These are phyloP conservation scores for Hofmannophila pseudospretella DNA, from an alignment of 2,888 invertebrate genomes.

Conservation along the genomic window DNA sequence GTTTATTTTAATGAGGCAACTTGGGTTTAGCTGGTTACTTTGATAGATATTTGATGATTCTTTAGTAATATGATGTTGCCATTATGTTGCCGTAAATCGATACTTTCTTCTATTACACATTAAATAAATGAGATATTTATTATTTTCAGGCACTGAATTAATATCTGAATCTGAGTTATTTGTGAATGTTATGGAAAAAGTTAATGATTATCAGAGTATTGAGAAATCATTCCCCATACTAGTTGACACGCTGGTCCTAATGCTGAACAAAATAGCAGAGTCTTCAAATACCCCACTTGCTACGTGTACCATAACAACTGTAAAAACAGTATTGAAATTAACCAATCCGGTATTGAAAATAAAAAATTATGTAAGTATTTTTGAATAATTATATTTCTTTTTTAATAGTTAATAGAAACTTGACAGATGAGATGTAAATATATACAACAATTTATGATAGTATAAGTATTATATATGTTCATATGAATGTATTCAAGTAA, in stretches of 20 bases:
- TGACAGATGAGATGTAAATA: too few relatives aligned
- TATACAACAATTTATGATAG: too few relatives aligned
- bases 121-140: constrained; percentile 2
- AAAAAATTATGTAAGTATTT: constrained; percentile 24
- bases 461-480: too few relatives aligned
- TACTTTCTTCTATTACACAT: too few relatives aligned
- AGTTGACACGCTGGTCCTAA: constrained; percentile 27
- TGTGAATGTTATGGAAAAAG: constrained; percentile 19
- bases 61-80: constrained; percentile 67
- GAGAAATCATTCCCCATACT: constrained; percentile 28
- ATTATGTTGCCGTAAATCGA: neutral
- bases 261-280: constrained; percentile 23
- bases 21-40: constrained; percentile 52
- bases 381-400: too few relatives aligned
- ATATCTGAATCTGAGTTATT: constrained; percentile 25
- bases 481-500: too few relatives aligned
- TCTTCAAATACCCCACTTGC: constrained; percentile 20
- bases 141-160: constrained; percentile 22
- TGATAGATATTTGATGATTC: constrained; percentile 36
- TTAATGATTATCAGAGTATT: constrained; percentile 24
- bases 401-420: too few relatives aligned
- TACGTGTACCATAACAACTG: constrained; percentile 25
- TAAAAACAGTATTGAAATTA: constrained; percentile 32
- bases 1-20: constrained; percentile 40
- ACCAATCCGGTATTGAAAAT: constrained; percentile 19